Base-by-base conservation (phyloP, 2,113 vertebrate genomes). In the Myrmecophaga tridactyla region DNA sequence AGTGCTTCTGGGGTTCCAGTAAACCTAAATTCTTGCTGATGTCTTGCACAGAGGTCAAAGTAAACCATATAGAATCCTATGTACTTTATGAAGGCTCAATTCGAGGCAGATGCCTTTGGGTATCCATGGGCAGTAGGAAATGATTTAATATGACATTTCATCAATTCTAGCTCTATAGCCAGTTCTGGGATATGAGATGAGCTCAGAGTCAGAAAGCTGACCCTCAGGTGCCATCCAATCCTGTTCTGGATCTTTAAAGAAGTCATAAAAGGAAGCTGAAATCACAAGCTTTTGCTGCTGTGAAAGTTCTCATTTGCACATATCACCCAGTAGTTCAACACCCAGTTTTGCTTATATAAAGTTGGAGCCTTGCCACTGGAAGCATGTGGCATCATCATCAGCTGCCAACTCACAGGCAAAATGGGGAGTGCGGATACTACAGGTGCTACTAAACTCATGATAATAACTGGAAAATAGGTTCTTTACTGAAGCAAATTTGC, bases 71-170 rank as follows among this genome's bases (percentile, higher is more conserved):
- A 77, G 89, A 96, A 97, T 96, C 86, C 51, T 75, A 86, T 89
- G 78, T 96, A 76, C 58, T 78, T 95, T 89, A 92, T 92, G 89
- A 95, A 96, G 25, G 70, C 70, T 84, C 87, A 80, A 80, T 96
- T 94, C 77, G n/a, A 96, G 82, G 51, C 78, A 81, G 95, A 97
- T 86, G 94, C 63, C 94, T 96, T 92, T 90, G 86, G 95, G 85
- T 96, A 89, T 96, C 85, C 95, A n/a, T 88, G 84, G 80, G 58
- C 31, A 62, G 70, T 48, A 89, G 75, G 29, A 80, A 92, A 87
- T 95, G 95, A 96, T 94, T 92, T 96, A 92, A 90, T 92, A 69
- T 86, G 92, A 95, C 86, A 77, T 83, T 95, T 97, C 90, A 86
- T 96, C 96, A 91, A 62, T 92, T 81, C 80, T 34, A 94, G 78